These are phyloP conservation scores for Cyrtorhinus lividipennis DNA, from an alignment of 1,140 invertebrate genomes.

Conservation along the genomic window DNA sequence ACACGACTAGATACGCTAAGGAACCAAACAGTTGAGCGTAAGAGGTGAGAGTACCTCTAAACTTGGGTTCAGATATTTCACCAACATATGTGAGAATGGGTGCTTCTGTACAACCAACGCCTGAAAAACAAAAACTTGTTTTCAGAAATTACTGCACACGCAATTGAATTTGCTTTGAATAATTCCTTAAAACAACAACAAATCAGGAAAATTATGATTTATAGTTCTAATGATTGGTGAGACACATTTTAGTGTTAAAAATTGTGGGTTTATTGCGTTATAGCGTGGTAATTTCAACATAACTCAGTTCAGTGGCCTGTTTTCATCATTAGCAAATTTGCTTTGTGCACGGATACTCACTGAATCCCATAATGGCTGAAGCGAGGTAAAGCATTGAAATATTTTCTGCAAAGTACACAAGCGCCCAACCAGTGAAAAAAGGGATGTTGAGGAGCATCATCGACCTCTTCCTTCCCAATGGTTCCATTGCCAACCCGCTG, in stretches of 20 bases:
- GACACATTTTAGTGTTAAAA: too few relatives aligned
- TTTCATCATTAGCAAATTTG: too few relatives aligned
- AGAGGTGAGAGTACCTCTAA: constrained; percentile 21
- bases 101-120: constrained; percentile 36
- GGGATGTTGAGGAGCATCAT: constrained; percentile 25
- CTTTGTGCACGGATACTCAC: neutral
- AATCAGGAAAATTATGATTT: too few relatives aligned
- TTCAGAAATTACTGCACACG: too few relatives aligned
- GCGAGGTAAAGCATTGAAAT: constrained; percentile 22
- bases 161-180: too few relatives aligned
- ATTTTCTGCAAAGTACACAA: constrained; percentile 22
- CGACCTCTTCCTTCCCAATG: constrained; percentile 22
- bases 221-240: too few relatives aligned
- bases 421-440: constrained; percentile 20
- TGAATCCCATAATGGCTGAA: constrained; percentile 24
- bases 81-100: constrained; percentile 37
- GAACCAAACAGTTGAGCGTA: constrained; percentile 20
- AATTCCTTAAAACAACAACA: too few relatives aligned
- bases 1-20: constrained; percentile 20
- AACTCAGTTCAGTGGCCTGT: too few relatives aligned
- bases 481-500: constrained; percentile 22
- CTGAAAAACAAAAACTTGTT: constrained; percentile 8
- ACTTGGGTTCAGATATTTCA: constrained; percentile 33
- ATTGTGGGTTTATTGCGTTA: too few relatives aligned
- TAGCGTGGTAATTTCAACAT: too few relatives aligned